Evolutionary conservation across 1,140 invertebrate species (phyloP), one percentile per base, ranked within the genome.

Genomic region (Globodera ellingtonae): DNA sequence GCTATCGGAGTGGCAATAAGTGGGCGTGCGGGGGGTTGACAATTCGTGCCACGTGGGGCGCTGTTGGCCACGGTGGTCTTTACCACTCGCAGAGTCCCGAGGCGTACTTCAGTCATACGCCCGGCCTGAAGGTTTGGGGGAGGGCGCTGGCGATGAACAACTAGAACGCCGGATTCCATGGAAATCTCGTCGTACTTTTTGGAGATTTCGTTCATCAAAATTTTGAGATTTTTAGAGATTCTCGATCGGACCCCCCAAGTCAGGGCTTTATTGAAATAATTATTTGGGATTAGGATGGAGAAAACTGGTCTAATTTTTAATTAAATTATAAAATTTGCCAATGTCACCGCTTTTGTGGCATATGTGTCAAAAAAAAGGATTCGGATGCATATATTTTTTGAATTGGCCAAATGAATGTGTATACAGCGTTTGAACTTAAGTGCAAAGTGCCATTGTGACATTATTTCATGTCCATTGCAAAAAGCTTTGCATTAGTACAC

Each of bases 31-130:
- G 97, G 1, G 93, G 92, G 78, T 91, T 99, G 70, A 99, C 97
- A 0, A 92, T 99, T 52, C 92, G 97, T 71, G 91, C 95, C 13
- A 97, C 98, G 0, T 94, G 90, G 87, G 92, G 92, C 18, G 92
- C 92, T 52, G 93, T 93, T n/a, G 93, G 93, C 5, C 97, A 99
- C 91, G 97, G 97, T 0, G 79, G 67, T 6, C 91, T 98, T 0
- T 99, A 99, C 90, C 97, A 99, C 91, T 99, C 97, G 0, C 97
- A 99, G 91, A 96, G 94, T 90, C 95, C 96, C 0, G 98, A 99
- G 91, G 95, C 95, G 3, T 98, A 95, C 91, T 99, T 98, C 91
- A 93, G 95, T 1, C 98, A 99, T 88, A 94, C 94, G 0, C 94
- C 97, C 0, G 98, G 98, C n/a, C 90, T 98, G 0, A 96, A 95